These are phyloP conservation scores for Norana najaformis DNA, from an alignment of 2,888 invertebrate species.

Conservation along the genomic window DNA sequence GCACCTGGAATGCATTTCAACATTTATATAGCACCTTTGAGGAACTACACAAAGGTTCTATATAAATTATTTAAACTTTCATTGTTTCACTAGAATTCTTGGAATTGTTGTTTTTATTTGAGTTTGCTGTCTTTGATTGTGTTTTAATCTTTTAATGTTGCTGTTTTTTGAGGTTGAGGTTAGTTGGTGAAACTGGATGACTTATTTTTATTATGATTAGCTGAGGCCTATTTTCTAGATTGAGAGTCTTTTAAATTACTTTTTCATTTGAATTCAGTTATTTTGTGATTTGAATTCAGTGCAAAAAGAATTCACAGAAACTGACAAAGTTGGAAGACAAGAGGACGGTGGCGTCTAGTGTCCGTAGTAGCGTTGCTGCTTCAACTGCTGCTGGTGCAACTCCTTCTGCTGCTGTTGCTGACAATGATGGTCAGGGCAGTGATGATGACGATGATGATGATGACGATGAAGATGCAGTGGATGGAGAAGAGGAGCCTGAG, in stretches of 20 bases:
- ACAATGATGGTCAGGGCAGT: background rate
- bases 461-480: slow-evolving; percentile 54
- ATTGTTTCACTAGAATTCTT: background rate
- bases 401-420: background rate
- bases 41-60: background rate
- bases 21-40: too few species aligned
- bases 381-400: background rate
- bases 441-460: slow-evolving; percentile 58
- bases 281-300: background rate
- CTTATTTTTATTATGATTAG: background rate
- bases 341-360: background rate
- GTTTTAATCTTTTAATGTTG: too few species aligned
- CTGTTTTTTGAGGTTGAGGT: too few species aligned
- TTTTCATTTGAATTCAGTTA: background rate
- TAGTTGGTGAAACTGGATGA: background rate
- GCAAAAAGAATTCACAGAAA: background rate
- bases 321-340: background rate
- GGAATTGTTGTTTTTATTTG: background rate
- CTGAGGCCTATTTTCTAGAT: background rate
- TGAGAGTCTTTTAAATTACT: background rate
- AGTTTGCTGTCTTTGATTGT: background rate
- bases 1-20: too few species aligned
- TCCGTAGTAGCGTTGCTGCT: background rate
- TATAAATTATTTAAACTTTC: background rate
- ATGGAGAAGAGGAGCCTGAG: slow-evolving; percentile 50